phyloP scores from a whole-genome alignment of 2,113 vertebrate species.

The Paracanthobrama guichenoti region DNA sequence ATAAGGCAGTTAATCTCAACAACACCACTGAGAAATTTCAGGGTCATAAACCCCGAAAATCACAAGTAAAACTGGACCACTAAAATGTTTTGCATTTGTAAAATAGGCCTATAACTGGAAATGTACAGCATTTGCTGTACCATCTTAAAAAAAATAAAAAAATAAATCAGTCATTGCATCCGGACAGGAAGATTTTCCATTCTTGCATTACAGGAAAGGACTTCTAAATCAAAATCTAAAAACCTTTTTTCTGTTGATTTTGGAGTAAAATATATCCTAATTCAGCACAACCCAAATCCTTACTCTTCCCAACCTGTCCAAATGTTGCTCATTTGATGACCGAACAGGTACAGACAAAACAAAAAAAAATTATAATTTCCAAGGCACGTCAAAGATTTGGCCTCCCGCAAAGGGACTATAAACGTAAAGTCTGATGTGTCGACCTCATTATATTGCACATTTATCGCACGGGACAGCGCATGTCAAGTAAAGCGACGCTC shows the following conservation, averaged over 20 bases:
- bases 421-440: neutral
- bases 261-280: neutral
- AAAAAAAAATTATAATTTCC: neutral
- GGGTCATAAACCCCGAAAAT: neutral
- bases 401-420: neutral
- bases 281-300: neutral
- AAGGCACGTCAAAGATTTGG: neutral
- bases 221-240: too few species aligned
- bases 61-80: neutral
- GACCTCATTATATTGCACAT: constrained; percentile 2
- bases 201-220: neutral
- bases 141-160: neutral
- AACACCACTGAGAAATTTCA: neutral
- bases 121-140: neutral
- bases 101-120: constrained; percentile 7
- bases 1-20: neutral
- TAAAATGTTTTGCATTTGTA: neutral
- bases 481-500: neutral
- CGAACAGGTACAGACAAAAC: neutral
- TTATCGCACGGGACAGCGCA: neutral
- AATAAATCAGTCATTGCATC: neutral
- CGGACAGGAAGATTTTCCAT: neutral
- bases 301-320: neutral
- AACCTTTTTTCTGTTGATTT: neutral
- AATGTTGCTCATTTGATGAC: neutral